Evolutionary conservation across 2,888 invertebrate genomes (phyloP).

Genomic region (Lasius platythorax): DNA sequence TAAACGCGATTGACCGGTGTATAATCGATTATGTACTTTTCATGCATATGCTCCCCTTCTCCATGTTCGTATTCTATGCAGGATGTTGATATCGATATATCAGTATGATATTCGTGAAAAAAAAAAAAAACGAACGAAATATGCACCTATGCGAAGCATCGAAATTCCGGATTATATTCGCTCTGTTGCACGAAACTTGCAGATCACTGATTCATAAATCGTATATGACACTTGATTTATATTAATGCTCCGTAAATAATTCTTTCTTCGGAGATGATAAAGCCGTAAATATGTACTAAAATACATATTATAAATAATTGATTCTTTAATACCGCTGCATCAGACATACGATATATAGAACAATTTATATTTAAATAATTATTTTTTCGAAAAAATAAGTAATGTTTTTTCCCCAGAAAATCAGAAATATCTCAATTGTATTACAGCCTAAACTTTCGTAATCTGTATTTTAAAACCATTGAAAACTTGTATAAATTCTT

Average conservation of each 20-base stretch:
- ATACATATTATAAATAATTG: slow-evolving; percentile 14
- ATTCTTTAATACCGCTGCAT: not conserved
- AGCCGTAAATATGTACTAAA: not conserved
- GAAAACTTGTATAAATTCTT: not conserved
- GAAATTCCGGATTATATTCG: slow-evolving; percentile 32
- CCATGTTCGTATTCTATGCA: slow-evolving; percentile 64
- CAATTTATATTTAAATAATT: not conserved
- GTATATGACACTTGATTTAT: not conserved
- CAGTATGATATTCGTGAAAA: slow-evolving; percentile 47
- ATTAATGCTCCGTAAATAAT: slow-evolving; percentile 1
- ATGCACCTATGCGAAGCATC: not conserved
- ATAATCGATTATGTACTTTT: slow-evolving; percentile 68
- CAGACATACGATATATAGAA: not conserved
- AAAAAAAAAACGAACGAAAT: slow-evolving; percentile 43
- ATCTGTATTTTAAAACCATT: not conserved
- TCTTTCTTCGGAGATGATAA: not conserved
- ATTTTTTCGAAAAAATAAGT: not conserved
- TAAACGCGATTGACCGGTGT: slow-evolving; percentile 62
- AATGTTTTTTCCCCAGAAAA: not conserved
- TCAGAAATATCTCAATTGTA: not conserved
- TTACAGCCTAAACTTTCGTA: not conserved
- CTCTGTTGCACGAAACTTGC: slow-evolving; percentile 1
- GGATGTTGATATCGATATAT: slow-evolving; percentile 70
- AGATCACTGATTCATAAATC: slow-evolving; percentile 16
- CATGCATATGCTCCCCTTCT: slow-evolving; percentile 66